These are phyloP conservation scores for Phaetusa simplex DNA, from an alignment of 2,113 vertebrate genomes.

Conservation along the genomic window DNA sequence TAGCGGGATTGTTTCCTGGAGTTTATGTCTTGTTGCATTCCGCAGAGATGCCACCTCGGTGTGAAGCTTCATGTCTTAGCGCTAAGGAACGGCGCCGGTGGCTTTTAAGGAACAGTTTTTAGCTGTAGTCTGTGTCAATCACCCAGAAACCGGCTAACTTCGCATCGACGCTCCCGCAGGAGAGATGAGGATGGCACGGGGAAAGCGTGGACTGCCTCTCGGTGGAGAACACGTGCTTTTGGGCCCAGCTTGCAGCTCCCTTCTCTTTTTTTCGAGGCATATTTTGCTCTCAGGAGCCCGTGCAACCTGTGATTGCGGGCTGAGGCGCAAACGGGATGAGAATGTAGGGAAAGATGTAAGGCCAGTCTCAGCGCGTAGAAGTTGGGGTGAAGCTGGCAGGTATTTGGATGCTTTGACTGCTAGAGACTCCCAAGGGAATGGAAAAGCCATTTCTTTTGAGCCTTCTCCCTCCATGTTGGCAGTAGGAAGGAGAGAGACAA, in stretches of 20 bases:
- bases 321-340: background rate
- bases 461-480: background rate
- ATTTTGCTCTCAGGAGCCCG: background rate
- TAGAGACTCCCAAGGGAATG: background rate
- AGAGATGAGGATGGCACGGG: background rate
- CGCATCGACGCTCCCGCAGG: rapidly evolving
- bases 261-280: background rate
- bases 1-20: slow-evolving; percentile 35
- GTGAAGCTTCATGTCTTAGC: background rate
- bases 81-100: rapidly evolving
- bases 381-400: background rate
- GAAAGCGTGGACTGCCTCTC: background rate
- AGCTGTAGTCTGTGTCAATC: background rate
- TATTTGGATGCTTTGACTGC: background rate
- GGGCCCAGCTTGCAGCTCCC: background rate
- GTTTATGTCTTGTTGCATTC: slow-evolving; percentile 5
- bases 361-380: background rate
- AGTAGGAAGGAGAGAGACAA: background rate
- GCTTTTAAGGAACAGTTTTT: background rate
- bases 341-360: background rate
- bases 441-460: background rate
- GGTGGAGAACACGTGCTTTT: rapidly evolving
- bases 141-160: background rate
- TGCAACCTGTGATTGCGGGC: background rate
- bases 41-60: background rate